Evolutionary conservation across 2,113 vertebrate species (phyloP).

Genomic region (Centrocercus urophasianus): DNA sequence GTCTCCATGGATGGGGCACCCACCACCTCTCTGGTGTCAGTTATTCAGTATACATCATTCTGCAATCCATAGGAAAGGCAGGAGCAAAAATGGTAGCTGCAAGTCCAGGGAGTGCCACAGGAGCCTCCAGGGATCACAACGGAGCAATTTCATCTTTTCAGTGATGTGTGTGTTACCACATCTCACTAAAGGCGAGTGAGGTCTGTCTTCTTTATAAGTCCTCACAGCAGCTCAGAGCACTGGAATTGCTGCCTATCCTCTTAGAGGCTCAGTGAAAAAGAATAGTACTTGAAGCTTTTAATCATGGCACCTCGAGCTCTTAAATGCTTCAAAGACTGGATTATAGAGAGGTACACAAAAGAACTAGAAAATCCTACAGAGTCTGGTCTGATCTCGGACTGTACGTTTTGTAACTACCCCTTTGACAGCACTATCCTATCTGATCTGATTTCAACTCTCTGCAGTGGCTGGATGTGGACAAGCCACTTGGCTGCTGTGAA

Average conservation of each 20-base stretch:
- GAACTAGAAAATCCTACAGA: not conserved
- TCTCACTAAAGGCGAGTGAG: not conserved
- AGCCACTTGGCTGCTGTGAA: not conserved
- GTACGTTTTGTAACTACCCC: not conserved
- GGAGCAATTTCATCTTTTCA: not conserved
- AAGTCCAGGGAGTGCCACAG: not conserved
- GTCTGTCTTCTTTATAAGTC: not conserved
- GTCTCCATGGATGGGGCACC: no score
- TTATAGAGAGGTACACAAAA: not conserved
- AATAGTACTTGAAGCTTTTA: not conserved
- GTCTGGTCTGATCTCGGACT: not conserved
- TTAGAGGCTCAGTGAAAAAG: not conserved
- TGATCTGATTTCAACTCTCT: not conserved
- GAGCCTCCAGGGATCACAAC: not conserved
- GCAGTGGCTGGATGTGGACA: not conserved
- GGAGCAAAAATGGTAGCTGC: not conserved
- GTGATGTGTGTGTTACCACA: not conserved
- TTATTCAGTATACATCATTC: not conserved
- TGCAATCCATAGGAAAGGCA: not conserved
- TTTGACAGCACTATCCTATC: not conserved
- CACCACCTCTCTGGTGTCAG: no score
- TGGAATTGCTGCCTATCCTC: not conserved
- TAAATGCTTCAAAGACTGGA: constrained; percentile 7
- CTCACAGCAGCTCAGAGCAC: not conserved
- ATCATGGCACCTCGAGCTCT: not conserved